Conservation (phyloP, 2,888 invertebrate species). For the Melanophora roralis region DNA sequence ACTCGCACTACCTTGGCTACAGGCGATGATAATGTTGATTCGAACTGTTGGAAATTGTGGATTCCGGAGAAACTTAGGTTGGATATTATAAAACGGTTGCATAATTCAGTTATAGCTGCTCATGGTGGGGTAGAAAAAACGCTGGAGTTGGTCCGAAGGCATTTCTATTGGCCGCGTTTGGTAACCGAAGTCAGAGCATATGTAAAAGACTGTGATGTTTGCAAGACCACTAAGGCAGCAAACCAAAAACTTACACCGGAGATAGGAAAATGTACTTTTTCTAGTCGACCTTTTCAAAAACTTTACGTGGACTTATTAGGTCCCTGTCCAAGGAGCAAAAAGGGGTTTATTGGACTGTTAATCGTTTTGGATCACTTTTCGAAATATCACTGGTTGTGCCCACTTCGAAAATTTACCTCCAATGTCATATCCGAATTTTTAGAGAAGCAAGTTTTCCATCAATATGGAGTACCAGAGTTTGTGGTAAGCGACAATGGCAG, state of each 20-base stretch:
- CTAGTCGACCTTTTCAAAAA: not conserved
- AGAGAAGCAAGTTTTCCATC: not conserved
- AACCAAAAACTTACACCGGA: too few relatives aligned
- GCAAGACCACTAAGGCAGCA: not conserved
- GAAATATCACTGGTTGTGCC: not conserved
- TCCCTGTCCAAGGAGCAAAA: conserved; percentile 38
- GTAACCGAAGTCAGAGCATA: not conserved
- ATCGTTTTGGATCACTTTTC: not conserved
- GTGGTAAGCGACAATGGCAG: conserved; percentile 65
- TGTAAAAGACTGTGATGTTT: not conserved
- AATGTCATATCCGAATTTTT: not conserved
- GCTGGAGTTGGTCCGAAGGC: not conserved
- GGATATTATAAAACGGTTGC: not conserved
- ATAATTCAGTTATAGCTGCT: not conserved
- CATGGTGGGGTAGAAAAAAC: not conserved
- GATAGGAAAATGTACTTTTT: not conserved
- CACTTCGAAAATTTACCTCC: not conserved
- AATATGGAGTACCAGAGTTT: conserved; percentile 60
- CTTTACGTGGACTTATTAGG: conserved; percentile 48
- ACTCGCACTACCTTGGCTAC: conserved; percentile 19
- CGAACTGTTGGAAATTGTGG: conserved; percentile 57
- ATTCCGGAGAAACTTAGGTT: conserved; percentile 2
- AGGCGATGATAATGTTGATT: not conserved
- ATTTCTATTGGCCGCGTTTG: not conserved
- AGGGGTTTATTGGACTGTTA: not conserved